phyloP scores from a whole-genome alignment of 2,888 invertebrate species.

The Hydropsyche betteni region DNA sequence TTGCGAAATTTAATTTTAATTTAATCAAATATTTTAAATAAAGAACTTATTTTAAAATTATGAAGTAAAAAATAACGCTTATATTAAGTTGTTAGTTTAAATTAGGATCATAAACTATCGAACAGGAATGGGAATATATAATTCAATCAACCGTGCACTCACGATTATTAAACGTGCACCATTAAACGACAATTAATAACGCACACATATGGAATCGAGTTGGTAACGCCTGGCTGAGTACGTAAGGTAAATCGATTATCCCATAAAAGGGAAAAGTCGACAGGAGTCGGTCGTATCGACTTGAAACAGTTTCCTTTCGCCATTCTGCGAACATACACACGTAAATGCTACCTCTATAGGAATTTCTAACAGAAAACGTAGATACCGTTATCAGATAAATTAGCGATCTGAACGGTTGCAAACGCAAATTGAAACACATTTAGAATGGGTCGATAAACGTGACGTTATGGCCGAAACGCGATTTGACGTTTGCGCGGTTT shows the following conservation, averaged over 20 bases:
- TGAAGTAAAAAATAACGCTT: too few species aligned
- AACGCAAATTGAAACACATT: conserved; percentile 4
- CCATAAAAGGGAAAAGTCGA: conserved; percentile 40
- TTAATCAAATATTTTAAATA: too few species aligned
- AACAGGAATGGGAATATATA: too few species aligned
- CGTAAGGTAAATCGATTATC: conserved; percentile 42
- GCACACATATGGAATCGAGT: neutral
- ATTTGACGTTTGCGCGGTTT: too few species aligned
- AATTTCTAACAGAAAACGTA: conserved; percentile 2
- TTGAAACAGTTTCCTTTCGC: conserved; percentile 32
- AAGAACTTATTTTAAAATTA: too few species aligned
- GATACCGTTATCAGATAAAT: conserved; percentile 13
- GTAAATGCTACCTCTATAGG: neutral
- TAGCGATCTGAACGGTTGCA: neutral
- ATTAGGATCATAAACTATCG: too few species aligned
- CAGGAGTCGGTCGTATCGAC: conserved; percentile 24
- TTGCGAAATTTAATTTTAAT: too few species aligned
- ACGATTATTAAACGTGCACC: too few species aligned
- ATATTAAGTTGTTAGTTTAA: too few species aligned
- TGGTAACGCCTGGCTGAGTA: neutral
- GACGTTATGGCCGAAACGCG: too few species aligned
- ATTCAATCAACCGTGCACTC: too few species aligned
- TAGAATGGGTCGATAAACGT: too few species aligned
- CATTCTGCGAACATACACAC: neutral
- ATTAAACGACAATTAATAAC: neutral